A percentile compares a stretch with the other conserved stretches of the same genome.
Evolutionary conservation across 2,797 vertebrate species (phyloP).

Genomic region (Chloroceryle inda): DNA sequence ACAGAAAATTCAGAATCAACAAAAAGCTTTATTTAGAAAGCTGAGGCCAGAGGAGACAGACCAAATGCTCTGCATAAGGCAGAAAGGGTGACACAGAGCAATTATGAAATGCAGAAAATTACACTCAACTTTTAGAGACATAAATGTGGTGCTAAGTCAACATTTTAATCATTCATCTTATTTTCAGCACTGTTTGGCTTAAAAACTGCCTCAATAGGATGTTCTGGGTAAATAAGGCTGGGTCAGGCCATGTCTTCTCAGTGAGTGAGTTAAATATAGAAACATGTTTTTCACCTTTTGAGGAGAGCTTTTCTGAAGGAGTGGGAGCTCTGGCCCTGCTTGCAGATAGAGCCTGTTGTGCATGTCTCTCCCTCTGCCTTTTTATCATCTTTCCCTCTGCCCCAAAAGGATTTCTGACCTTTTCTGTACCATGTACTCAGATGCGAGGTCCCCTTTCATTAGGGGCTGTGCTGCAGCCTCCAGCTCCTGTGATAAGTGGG

Average conservation of each 20-base stretch:
- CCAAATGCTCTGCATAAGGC: background rate
- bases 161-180: background rate
- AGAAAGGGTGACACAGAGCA: background rate
- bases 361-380: background rate
- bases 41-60: background rate
- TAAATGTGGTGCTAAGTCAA: background rate
- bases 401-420: background rate
- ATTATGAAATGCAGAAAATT: constrained; percentile 10
- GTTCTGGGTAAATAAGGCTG: constrained; percentile 11
- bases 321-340: background rate
- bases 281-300: background rate
- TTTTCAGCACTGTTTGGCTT: background rate
- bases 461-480: background rate
- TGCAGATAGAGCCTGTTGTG: fast-evolving
- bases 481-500: background rate
- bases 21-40: constrained; percentile 41
- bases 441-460: background rate
- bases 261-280: background rate
- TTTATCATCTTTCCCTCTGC: too few species aligned
- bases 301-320: background rate
- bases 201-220: background rate
- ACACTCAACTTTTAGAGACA: background rate
- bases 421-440: background rate
- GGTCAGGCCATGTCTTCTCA: background rate
- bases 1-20: constrained; percentile 10